Evolutionary conservation across 2,888 invertebrate species (phyloP).

Genomic region (Shargacucullia verbasci): DNA sequence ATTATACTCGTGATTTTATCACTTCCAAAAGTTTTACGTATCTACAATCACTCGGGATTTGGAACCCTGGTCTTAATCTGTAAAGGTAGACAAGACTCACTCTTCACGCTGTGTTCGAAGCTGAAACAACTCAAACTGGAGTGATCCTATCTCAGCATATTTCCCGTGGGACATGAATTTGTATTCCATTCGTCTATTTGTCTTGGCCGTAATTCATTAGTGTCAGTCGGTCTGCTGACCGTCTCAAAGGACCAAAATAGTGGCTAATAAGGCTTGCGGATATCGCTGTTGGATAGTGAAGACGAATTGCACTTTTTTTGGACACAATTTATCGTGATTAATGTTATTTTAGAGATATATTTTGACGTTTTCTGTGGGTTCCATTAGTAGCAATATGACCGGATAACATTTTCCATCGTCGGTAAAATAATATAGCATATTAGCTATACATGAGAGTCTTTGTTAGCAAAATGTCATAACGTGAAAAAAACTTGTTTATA

Average conservation of each 20-base stretch:
- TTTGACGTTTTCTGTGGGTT: conserved; percentile 37
- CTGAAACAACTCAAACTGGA: conserved; percentile 38
- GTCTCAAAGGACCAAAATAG: conserved; percentile 45
- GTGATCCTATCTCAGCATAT: conserved; percentile 56
- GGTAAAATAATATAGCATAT: no score
- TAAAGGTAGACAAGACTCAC: conserved; percentile 28
- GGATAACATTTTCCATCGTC: conserved; percentile 25
- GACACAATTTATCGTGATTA: conserved; percentile 25
- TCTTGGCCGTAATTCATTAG: conserved; percentile 58
- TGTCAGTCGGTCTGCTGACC: conserved; percentile 53
- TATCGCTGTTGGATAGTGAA: conserved; percentile 28
- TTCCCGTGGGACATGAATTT: conserved; percentile 58
- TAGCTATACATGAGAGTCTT: no score
- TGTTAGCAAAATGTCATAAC: no score
- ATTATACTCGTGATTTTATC: neutral
- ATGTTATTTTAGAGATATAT: conserved; percentile 29
- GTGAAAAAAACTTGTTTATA: no score
- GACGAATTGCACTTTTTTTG: conserved; percentile 50
- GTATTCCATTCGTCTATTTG: conserved; percentile 61
- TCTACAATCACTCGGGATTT: conserved; percentile 33
- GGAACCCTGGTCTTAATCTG: neutral
- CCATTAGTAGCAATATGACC: conserved; percentile 21
- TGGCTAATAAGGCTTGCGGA: conserved; percentile 35
- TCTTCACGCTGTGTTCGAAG: conserved; percentile 27
- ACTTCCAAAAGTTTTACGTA: conserved; percentile 33